Base-by-base conservation (phyloP, 2,113 vertebrate species). In the Casuarius casuarius region DNA sequence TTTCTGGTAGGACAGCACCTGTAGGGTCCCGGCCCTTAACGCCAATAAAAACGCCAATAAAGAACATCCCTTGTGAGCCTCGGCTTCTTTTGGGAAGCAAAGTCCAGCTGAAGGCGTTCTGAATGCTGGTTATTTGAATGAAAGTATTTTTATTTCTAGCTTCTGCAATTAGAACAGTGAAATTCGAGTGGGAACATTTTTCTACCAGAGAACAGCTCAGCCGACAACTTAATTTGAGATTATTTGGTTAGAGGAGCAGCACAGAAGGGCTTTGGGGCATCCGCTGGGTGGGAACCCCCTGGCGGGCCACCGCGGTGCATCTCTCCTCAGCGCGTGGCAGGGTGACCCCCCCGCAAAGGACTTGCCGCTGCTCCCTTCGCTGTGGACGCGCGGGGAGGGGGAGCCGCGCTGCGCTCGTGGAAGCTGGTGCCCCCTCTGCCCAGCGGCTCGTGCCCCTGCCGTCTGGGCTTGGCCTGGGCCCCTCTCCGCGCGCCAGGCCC, bases 141-240 rank as follows among this genome's bases (percentile, higher is more conserved):
- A 63, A 91, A 90, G 87, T 95, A 89, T 91, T 96, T 97, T 94
- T 94, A 90, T 87, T 92, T 94, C 87, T 77, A 88, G 81, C 89
- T 96, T 97, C 95, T 96, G 78, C 87, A 97, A 83, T 94, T 92
- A 95, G 92, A 95, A 95, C 62, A 80, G 87, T 48, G 63, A 94
- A 95, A 95, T 95, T 85, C 83, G 92, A 95, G 90, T 95, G 85
- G 93, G 87, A 90, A 84, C 46, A 12, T 80, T 92, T 80, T 92
- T 88, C 63, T 91, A 83, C 82, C 67, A 76, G 59, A 85, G 72
- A 44, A 91, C 89, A 74, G 12, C 75, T 89, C 83, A 95, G 91
- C 75, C 75, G 89, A 72, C 84, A 85, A 92, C 90, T 96, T 92
- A 84, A 25, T 54, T 48, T 91, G 82, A 74, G 56, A 83, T 67